Evolutionary conservation across 2,888 invertebrate species (phyloP).

Genomic region (Phalera bucephala): DNA sequence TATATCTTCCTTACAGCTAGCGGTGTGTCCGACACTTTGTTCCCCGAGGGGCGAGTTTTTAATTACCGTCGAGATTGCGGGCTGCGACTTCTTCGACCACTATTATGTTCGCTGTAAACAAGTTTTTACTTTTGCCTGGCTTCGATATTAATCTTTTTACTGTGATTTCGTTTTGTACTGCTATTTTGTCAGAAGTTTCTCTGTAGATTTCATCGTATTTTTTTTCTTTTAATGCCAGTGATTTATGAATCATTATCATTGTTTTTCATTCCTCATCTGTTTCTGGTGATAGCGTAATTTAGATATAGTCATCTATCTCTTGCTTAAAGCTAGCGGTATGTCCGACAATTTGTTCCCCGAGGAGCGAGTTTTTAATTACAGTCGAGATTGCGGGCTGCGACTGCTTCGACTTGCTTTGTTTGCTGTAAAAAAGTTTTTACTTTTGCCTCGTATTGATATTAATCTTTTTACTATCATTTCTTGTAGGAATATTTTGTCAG

Average conservation of each 20-base stretch:
- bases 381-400: slow-evolving; percentile 42
- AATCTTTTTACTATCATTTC: slow-evolving; percentile 16
- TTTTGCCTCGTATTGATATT: slow-evolving; percentile 24
- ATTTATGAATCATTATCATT: too few species aligned
- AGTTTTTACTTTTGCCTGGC: too few species aligned
- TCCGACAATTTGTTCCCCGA: slow-evolving; percentile 23
- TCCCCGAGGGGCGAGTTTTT: slow-evolving; percentile 49
- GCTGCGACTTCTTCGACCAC: slow-evolving; percentile 24
- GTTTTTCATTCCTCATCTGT: too few species aligned
- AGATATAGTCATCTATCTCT: too few species aligned
- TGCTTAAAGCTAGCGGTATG: slow-evolving; percentile 20
- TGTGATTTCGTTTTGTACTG: too few species aligned
- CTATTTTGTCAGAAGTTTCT: too few species aligned
- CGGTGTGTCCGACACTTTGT: slow-evolving; percentile 20
- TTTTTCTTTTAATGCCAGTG: too few species aligned
- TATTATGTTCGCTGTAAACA: slow-evolving; percentile 42
- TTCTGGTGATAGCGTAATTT: too few species aligned
- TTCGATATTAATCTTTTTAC: too few species aligned
- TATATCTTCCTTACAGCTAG: too few species aligned
- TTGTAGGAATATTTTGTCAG: too few species aligned
- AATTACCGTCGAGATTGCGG: slow-evolving; percentile 58
- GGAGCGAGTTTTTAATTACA: slow-evolving; percentile 61
- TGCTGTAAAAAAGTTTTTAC: slow-evolving; percentile 40
- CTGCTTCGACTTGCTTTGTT: slow-evolving; percentile 34
- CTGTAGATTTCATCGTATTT: too few species aligned